phyloP scores from a whole-genome alignment of 2,797 vertebrate genomes.

The Dendrocincla tyrannina region DNA sequence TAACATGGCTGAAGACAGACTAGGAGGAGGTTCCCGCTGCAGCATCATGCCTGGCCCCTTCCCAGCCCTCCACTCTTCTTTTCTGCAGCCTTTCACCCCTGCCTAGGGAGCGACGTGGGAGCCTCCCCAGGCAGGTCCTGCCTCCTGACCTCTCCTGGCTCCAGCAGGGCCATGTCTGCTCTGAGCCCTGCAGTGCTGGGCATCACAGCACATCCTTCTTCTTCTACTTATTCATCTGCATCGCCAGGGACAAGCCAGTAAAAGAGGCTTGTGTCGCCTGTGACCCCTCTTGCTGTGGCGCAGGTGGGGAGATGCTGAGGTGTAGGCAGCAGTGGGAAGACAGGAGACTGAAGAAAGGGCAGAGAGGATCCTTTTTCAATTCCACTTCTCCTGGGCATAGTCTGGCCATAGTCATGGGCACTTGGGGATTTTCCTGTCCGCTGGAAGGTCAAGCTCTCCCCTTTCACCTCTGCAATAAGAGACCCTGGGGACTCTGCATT shows the following conservation, averaged over 20 bases:
- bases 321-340: not conserved
- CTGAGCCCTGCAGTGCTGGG: not conserved
- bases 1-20: not conserved
- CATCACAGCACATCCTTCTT: not conserved
- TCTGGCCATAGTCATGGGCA: not conserved
- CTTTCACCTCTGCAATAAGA: not conserved
- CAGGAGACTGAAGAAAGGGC: not conserved
- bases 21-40: not conserved
- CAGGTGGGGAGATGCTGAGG: constrained; percentile 20
- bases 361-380: not conserved
- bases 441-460: fast-evolving
- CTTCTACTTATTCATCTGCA: constrained; percentile 7
- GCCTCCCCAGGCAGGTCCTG: not conserved
- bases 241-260: not conserved
- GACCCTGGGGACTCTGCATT: not conserved
- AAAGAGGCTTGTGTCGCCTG: constrained; percentile 16
- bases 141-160: not conserved
- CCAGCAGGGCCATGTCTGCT: not conserved
- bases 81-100: not conserved
- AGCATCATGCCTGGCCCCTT: fast-evolving
- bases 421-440: not conserved
- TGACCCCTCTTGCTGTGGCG: not conserved
- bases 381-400: not conserved
- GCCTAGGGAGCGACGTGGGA: not conserved
- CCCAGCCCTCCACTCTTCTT: not conserved